Base-by-base conservation (phyloP, 1,140 invertebrate genomes). In the Achroia grisella region DNA sequence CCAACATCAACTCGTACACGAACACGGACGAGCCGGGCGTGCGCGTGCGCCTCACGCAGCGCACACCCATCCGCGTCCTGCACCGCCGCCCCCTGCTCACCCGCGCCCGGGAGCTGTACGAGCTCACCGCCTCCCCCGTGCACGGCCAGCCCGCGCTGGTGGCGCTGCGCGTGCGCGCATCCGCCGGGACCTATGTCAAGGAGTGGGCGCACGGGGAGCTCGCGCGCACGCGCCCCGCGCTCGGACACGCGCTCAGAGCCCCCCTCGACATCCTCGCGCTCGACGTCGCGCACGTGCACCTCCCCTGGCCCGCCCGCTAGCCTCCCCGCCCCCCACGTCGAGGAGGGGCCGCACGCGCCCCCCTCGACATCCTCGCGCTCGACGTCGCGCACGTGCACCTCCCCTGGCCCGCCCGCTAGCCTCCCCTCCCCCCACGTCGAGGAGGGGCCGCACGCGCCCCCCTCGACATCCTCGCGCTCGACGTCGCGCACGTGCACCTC, bases 151-250 rank as follows among this genome's bases (percentile, higher is more conserved):
- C 71, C 0, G 71, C 88, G 35, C 74, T 92, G 13, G 90, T 96
- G 61, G 75, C 89, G 41, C 60, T 98, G 2, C 86, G 90, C 51
- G 49, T 98, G 0, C 90, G 89, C 39, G 97, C 96, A 9, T 94
- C 98, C 81, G 97, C 97, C 31, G 97, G 97, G 31, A 98, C 96
- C 1, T 99, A 99, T 72, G 91, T 99, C 0, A 99, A 99, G 86
- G 97, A 99, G 87, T 97, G 98, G 88, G 93, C 97, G 10, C 96
- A 99, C 86, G 95, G 97, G 0, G 97, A 99, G 86, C 94, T 98
- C 74, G 93, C 94, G 10, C 87, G 97, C 31, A 98, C 96, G 0
- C 75, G 71, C 9, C 97, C 97, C 0, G 92, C 87, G 75, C 71
- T 97, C 8, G 87, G 89, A 0, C 79, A 73, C 35, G 83, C 89